Conservation (phyloP, 2,797 vertebrate genomes). For the Alectoris magna region DNA sequence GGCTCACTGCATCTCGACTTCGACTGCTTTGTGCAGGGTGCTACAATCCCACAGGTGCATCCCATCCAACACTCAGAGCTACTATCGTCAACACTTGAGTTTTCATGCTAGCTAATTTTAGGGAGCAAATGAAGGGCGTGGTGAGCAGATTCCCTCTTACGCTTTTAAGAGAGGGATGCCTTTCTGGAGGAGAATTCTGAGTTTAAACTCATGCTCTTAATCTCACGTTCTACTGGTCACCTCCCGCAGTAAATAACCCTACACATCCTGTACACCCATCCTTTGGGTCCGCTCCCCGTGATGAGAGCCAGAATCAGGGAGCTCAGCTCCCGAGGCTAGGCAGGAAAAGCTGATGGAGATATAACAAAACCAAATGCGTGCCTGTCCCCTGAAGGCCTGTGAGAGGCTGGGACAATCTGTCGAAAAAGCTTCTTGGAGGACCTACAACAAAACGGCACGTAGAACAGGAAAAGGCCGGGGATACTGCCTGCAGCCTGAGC, state of each 20-base stretch:
- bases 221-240: background rate
- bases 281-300: background rate
- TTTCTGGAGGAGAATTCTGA: background rate
- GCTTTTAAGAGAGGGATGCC: background rate
- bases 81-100: background rate
- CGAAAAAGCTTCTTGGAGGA: accelerated
- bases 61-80: background rate
- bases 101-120: background rate
- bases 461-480: background rate
- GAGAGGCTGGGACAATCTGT: background rate
- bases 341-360: background rate
- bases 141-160: background rate
- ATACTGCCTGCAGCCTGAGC: background rate
- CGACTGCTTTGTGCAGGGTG: too few relatives aligned
- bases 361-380: background rate
- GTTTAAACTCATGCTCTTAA: background rate
- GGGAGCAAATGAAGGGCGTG: background rate
- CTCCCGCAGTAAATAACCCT: background rate
- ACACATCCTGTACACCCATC: accelerated
- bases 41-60: background rate
- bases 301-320: background rate
- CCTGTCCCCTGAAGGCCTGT: background rate
- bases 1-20: background rate
- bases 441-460: background rate
- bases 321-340: background rate